Conservation (phyloP, 2,888 invertebrate species). For the Trissonchulus latispiculum region DNA sequence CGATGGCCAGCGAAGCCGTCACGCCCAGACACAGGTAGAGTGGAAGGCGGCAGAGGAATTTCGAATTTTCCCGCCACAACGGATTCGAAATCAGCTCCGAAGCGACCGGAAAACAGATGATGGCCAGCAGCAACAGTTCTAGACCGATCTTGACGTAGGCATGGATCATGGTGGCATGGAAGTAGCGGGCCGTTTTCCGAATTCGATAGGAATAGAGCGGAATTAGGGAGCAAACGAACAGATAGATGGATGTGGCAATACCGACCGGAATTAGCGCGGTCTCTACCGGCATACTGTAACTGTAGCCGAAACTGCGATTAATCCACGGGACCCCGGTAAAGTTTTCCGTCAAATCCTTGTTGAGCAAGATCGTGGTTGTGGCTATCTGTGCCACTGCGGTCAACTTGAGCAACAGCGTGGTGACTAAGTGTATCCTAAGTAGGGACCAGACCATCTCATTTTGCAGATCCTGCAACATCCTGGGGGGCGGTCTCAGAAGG, state of each 20-base stretch:
- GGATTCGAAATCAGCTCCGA: not conserved
- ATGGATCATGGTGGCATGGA: not conserved
- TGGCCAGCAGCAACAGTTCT: not conserved
- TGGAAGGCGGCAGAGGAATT: not conserved
- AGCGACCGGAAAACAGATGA: not conserved
- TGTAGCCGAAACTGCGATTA: not conserved
- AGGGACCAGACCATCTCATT: not conserved
- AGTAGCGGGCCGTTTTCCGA: not conserved
- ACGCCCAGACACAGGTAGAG: not conserved
- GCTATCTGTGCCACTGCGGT: not conserved
- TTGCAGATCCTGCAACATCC: not conserved
- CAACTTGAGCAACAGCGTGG: not conserved
- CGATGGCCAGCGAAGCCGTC: not conserved
- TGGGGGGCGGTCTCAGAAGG: too few species aligned
- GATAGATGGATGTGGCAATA: not conserved
- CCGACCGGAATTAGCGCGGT: not conserved
- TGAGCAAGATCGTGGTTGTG: not conserved
- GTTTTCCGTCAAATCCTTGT: not conserved
- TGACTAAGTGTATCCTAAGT: not conserved
- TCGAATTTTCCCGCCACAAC: not conserved
- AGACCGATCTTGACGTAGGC: not conserved
- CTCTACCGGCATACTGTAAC: not conserved
- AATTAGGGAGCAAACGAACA: not conserved
- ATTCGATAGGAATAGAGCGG: not conserved
- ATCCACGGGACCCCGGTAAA: not conserved